phyloP scores from a whole-genome alignment of 2,888 invertebrate genomes.

The Dendrolimus houi region DNA sequence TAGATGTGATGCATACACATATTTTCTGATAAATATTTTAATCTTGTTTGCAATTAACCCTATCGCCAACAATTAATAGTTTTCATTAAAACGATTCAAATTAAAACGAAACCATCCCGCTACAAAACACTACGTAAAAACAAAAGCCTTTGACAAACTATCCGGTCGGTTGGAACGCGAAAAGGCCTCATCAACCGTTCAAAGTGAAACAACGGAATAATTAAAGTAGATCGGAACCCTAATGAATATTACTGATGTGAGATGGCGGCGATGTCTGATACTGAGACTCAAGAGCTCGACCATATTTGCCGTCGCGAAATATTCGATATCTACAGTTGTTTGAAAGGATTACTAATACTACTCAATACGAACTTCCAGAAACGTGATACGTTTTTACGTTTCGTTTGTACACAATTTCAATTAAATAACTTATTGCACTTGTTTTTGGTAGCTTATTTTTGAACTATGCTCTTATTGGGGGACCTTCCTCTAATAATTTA shows the following conservation, averaged over 20 bases:
- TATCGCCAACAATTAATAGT: background rate
- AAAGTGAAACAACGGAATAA: conserved; percentile 19
- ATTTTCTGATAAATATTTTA: background rate
- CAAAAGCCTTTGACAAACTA: conserved; percentile 15
- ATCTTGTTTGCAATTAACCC: background rate
- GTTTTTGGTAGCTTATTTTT: no score
- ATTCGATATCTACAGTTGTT: no score
- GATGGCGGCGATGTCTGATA: background rate
- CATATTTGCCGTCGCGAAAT: no score
- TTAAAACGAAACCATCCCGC: conserved; percentile 10
- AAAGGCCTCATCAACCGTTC: conserved; percentile 13
- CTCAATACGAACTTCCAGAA: no score
- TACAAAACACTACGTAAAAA: conserved; percentile 12
- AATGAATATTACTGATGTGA: conserved; percentile 12
- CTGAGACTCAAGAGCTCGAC: no score
- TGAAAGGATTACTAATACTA: no score
- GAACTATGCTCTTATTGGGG: no score
- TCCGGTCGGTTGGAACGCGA: conserved; percentile 13
- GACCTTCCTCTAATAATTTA: no score
- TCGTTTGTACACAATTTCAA: no score
- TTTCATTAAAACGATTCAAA: conserved; percentile 4
- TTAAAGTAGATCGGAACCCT: conserved; percentile 15
- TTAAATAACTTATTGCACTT: no score
- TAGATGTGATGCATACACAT: no score
- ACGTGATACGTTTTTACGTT: no score